Percentiles rank a stretch among this genome's conserved stretches.
Evolutionary conservation across 2,797 vertebrate species (phyloP).

Genomic region (Percopsis omiscomaycus): DNA sequence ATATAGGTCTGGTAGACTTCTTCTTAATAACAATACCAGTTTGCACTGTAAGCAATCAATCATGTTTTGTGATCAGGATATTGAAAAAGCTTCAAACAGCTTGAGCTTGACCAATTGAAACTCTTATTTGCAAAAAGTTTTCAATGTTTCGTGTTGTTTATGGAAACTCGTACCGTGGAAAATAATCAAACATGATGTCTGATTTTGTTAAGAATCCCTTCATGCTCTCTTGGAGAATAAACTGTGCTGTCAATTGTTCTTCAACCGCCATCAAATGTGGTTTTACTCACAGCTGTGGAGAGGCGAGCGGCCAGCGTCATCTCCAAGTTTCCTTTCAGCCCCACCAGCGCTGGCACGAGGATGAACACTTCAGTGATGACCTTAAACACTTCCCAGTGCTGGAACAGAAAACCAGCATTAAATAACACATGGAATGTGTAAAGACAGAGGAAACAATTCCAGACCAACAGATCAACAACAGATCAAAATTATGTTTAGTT

Average conservation of each 20-base stretch:
- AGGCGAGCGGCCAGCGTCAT: conserved; percentile 96
- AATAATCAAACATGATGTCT: neutral
- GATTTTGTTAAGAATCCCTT: neutral
- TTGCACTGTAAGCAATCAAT: too few relatives aligned
- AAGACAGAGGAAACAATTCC: neutral
- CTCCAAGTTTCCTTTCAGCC: conserved; percentile 97
- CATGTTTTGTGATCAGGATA: neutral
- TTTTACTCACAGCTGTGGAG: conserved; percentile 89
- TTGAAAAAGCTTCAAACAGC: neutral
- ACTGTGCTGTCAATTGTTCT: neutral
- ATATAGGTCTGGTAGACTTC: too few relatives aligned
- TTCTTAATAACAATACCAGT: too few relatives aligned
- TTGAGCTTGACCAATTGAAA: neutral
- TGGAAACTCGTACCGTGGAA: neutral
- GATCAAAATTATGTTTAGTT: too few relatives aligned
- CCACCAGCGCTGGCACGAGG: conserved; percentile 92
- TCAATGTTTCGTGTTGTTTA: neutral
- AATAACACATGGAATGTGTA: neutral
- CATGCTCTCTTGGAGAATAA: neutral
- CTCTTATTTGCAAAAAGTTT: neutral
- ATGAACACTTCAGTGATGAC: conserved; percentile 92
- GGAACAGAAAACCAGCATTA: neutral
- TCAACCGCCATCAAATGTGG: neutral
- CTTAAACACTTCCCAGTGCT: conserved; percentile 95
- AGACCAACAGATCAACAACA: too few relatives aligned